Conservation (phyloP, 1,140 invertebrate genomes). For the Drosophila trapezifrons region DNA sequence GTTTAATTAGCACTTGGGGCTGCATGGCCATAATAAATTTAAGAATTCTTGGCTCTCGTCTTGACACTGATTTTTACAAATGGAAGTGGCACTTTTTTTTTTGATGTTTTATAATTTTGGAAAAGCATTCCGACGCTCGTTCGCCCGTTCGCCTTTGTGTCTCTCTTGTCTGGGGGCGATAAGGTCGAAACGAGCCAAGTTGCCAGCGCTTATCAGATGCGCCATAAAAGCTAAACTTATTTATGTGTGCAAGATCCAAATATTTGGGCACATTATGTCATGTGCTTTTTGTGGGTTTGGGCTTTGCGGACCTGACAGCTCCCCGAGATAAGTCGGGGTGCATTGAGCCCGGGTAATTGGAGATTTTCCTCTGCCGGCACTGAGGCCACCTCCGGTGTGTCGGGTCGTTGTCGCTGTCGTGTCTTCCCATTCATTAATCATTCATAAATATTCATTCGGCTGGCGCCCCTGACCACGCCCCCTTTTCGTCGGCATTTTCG, state of each 20-base stretch:
- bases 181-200: constrained; percentile 45
- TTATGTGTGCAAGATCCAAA: constrained; percentile 64
- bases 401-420: background rate
- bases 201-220: constrained; percentile 54
- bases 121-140: constrained; percentile 12
- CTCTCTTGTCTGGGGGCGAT: constrained; percentile 44
- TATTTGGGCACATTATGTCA: constrained; percentile 67
- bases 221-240: constrained; percentile 53
- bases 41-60: constrained; percentile 40
- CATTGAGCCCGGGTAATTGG: constrained; percentile 52
- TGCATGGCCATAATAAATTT: constrained; percentile 43
- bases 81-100: constrained; percentile 27
- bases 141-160: constrained; percentile 12
- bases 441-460: constrained; percentile 70
- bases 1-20: constrained; percentile 68
- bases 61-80: constrained; percentile 36
- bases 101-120: constrained; percentile 23
- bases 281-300: constrained; percentile 14
- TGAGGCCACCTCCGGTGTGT: constrained; percentile 16
- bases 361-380: constrained; percentile 29
- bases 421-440: constrained; percentile 65
- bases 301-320: constrained; percentile 6
- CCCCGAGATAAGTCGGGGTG: constrained; percentile 29
- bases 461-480: constrained; percentile 28
- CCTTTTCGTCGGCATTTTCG: constrained; percentile 16